phyloP scores from a whole-genome alignment of 2,888 invertebrate genomes.

The Aethes cnicana region DNA sequence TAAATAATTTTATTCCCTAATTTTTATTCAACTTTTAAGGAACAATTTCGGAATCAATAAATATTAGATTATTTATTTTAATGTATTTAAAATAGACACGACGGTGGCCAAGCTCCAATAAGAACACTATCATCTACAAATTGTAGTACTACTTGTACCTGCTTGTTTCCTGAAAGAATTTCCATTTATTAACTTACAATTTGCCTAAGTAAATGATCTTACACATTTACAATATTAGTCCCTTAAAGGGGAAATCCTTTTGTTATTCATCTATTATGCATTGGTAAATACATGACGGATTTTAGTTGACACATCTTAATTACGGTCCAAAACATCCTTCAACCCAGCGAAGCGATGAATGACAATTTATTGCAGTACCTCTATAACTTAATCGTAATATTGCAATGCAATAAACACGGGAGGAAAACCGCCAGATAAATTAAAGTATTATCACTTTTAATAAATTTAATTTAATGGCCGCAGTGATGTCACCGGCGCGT shows the following conservation, averaged over 20 bases:
- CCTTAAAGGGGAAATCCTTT: not conserved
- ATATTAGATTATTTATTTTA: no score
- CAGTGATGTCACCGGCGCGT: constrained; percentile 19
- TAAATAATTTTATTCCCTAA: no score
- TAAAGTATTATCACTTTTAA: constrained; percentile 35
- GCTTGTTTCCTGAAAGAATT: constrained; percentile 5
- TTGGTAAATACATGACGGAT: no score
- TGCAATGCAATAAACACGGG: constrained; percentile 16
- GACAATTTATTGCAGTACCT: constrained; percentile 5
- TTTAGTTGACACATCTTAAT: no score
- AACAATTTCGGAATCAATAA: no score
- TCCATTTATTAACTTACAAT: no score
- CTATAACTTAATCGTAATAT: constrained; percentile 11
- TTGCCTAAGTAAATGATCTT: no score
- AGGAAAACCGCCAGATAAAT: constrained; percentile 54
- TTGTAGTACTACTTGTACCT: no score
- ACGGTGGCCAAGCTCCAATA: no score
- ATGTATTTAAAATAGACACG: no score
- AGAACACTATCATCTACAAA: no score
- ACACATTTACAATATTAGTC: not conserved
- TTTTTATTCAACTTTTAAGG: no score
- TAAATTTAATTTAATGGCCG: constrained; percentile 27
- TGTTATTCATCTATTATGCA: not conserved
- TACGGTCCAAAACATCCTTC: constrained; percentile 2
- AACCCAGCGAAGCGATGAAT: not conserved